phyloP scores from a whole-genome alignment of 2,113 vertebrate genomes.

The Plecotus auritus region DNA sequence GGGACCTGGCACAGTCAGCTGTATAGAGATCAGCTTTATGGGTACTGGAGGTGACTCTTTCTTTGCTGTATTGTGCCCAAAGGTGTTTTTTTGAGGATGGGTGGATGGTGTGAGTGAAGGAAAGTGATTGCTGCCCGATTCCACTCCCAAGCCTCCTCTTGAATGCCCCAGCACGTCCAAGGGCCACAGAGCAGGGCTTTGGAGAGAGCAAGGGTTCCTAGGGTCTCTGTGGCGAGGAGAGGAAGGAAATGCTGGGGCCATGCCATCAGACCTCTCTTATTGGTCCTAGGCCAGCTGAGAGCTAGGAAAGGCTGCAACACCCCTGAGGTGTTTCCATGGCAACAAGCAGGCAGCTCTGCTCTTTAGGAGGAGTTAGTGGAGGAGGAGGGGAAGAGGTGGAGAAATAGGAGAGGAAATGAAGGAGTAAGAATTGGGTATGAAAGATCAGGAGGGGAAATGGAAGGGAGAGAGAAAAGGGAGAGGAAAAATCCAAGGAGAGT shows the following conservation, averaged over 20 bases:
- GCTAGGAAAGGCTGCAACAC: slow-evolving; percentile 58
- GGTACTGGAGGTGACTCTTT: neutral
- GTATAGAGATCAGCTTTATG: neutral
- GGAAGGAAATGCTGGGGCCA: neutral
- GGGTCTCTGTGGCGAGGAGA: neutral
- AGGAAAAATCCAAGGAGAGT: neutral
- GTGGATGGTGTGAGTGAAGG: neutral
- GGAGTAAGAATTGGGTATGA: neutral
- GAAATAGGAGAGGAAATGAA: neutral
- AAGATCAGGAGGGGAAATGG: neutral
- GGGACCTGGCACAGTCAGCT: neutral
- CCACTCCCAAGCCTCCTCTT: neutral
- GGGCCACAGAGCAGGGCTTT: neutral
- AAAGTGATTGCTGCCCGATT: neutral
- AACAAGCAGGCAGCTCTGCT: slow-evolving; percentile 63
- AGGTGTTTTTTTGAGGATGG: neutral
- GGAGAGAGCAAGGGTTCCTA: neutral
- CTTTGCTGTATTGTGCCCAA: no score
- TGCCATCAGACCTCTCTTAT: slow-evolving; percentile 37
- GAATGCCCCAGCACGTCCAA: neutral
- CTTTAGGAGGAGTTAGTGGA: neutral
- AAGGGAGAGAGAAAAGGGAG: neutral
- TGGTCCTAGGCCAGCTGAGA: slow-evolving; percentile 67
- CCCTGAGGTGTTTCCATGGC: slow-evolving; percentile 65
- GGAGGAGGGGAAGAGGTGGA: neutral